phyloP scores from a whole-genome alignment of 2,797 vertebrate species.

The Distichodus sexfasciatus region DNA sequence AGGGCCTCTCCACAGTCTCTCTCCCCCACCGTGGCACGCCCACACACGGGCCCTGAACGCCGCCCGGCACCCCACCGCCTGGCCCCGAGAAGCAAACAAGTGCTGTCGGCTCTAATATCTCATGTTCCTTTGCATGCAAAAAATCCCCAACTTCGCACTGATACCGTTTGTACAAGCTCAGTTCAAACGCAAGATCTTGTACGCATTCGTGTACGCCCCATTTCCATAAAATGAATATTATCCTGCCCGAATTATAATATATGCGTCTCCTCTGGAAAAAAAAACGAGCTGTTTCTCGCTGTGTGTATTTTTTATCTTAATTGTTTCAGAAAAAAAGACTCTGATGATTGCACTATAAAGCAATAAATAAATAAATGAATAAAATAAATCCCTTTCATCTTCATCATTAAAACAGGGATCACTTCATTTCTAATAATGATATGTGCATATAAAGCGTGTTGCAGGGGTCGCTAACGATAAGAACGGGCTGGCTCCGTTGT shows the following conservation, averaged over 20 bases:
- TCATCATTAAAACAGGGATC: constrained; percentile 75
- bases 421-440: constrained; percentile 77
- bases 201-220: constrained; percentile 8
- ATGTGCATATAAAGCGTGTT: constrained; percentile 78
- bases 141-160: constrained; percentile 17
- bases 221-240: constrained; percentile 18
- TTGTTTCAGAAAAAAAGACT: constrained; percentile 2
- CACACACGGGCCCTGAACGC: constrained; percentile 33
- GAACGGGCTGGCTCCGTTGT: constrained; percentile 77
- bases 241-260: background rate
- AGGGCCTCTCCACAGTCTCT: constrained; percentile 74
- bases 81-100: constrained; percentile 30
- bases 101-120: constrained; percentile 29
- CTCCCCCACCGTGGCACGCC: constrained; percentile 64
- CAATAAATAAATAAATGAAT: constrained; percentile 52
- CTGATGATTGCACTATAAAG: constrained; percentile 68
- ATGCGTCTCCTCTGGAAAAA: constrained; percentile 1
- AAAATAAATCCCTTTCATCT: constrained; percentile 75
- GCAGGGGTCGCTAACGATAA: constrained; percentile 64
- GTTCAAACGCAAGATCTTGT: constrained; percentile 13
- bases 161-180: constrained; percentile 6
- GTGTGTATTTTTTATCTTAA: constrained; percentile 22
- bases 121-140: constrained; percentile 20
- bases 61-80: background rate
- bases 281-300: background rate